A percentile compares a stretch with the other conserved stretches of the same genome.
These are phyloP conservation scores for Miltochrista miniata DNA, from an alignment of 2,888 invertebrate species.

Conservation along the genomic window DNA sequence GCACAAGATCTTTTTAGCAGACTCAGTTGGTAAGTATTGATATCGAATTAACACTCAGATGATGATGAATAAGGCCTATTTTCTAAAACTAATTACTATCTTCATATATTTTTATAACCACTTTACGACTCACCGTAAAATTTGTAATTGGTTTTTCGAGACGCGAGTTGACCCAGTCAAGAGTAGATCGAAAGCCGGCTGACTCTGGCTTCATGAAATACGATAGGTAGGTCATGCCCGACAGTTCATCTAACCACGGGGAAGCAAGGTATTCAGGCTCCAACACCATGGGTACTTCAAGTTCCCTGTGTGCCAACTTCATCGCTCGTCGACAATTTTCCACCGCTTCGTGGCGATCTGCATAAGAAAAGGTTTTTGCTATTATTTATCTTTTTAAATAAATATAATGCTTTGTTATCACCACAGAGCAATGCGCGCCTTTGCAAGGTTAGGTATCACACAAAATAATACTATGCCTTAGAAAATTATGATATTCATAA, in stretches of 20 bases:
- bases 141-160: slow-evolving; percentile 91
- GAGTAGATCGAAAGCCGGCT: slow-evolving; percentile 95
- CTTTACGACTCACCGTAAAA: slow-evolving; percentile 91
- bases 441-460: too few species aligned
- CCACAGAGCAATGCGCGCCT: too few species aligned
- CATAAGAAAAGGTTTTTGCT: not conserved
- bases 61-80: too few species aligned
- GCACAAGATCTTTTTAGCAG: too few species aligned
- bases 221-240: slow-evolving; percentile 98
- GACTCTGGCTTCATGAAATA: slow-evolving; percentile 99
- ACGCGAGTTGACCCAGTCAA: slow-evolving; percentile 96
- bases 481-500: too few species aligned
- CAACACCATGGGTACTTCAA: slow-evolving; percentile 96
- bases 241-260: slow-evolving; percentile 97
- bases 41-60: too few species aligned
- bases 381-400: too few species aligned
- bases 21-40: too few species aligned
- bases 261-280: slow-evolving; percentile 98
- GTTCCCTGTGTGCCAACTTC: slow-evolving; percentile 94
- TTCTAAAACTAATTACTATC: too few species aligned
- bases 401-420: too few species aligned
- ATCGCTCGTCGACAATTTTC: slow-evolving; percentile 97
- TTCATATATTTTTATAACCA: too few species aligned
- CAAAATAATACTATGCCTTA: too few species aligned
- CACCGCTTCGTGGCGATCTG: slow-evolving; percentile 90